Percentiles rank a stretch among this genome's conserved stretches.
phyloP scores from a whole-genome alignment of 2,113 vertebrate species.

The Arizona elegans region DNA sequence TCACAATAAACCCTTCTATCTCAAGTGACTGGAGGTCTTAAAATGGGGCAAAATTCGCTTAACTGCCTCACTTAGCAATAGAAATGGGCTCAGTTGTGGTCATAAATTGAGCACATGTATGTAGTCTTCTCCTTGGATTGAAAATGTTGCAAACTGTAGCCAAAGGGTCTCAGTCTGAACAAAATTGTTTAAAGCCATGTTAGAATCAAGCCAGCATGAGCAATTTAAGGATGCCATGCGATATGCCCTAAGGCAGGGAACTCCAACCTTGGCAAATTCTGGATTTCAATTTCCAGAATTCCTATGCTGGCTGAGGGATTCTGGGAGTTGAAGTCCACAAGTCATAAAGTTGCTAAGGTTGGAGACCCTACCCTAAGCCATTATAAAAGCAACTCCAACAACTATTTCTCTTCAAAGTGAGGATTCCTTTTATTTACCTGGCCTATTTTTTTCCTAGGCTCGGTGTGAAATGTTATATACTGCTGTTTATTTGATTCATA shows the following conservation, averaged over 20 bases:
- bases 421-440: neutral
- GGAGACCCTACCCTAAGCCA: neutral
- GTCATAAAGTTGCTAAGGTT: too few relatives aligned
- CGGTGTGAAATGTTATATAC: neutral
- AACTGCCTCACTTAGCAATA: neutral
- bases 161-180: neutral
- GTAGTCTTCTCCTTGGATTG: neutral
- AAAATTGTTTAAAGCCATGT: neutral
- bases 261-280: too few relatives aligned
- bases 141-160: neutral
- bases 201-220: neutral
- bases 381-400: neutral
- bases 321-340: too few relatives aligned
- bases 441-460: neutral
- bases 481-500: constrained; percentile 20
- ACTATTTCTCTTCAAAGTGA: neutral
- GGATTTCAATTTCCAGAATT: too few relatives aligned
- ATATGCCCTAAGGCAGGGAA: neutral
- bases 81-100: neutral
- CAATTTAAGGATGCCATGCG: neutral
- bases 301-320: too few relatives aligned
- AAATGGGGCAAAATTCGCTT: neutral
- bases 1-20: neutral
- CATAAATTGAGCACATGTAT: neutral
- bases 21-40: neutral